Percentiles rank a stretch among this genome's conserved stretches.
phyloP scores from a whole-genome alignment of 2,113 vertebrate species.

The Stegastes partitus region DNA sequence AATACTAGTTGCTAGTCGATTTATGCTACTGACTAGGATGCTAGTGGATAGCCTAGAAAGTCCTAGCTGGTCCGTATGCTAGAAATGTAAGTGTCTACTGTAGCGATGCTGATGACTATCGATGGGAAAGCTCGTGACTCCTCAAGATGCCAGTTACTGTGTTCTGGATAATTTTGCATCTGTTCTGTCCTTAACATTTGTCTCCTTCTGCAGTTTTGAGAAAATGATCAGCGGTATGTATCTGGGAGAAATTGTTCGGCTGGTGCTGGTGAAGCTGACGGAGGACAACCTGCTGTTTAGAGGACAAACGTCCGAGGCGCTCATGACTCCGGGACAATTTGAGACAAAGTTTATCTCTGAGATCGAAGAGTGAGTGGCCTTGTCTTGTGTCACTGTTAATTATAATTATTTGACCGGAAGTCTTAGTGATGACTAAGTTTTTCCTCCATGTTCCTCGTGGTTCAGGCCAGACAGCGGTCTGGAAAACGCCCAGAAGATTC shows the following conservation, averaged over 20 bases:
- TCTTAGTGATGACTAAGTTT: background rate
- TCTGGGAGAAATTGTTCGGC: constrained; percentile 87
- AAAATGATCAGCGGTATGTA: constrained; percentile 91
- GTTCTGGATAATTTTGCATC: background rate
- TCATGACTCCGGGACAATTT: constrained; percentile 71
- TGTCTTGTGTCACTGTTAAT: background rate
- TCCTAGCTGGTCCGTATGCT: no score
- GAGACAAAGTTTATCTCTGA: constrained; percentile 82
- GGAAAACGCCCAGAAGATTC: constrained; percentile 36
- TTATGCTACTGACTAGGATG: no score
- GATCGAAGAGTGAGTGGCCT: constrained; percentile 83
- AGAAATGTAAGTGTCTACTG: no score
- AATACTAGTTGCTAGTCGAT: no score
- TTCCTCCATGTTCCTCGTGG: background rate
- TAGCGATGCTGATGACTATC: no score
- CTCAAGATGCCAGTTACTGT: background rate
- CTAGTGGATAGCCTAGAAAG: no score
- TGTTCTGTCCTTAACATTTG: background rate
- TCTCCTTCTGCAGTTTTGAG: constrained; percentile 86
- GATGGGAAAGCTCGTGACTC: no score
- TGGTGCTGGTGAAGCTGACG: constrained; percentile 79
- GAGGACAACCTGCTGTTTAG: constrained; percentile 80
- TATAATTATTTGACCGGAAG: background rate
- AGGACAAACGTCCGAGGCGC: constrained; percentile 36
- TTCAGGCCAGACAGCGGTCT: constrained; percentile 63